Evolutionary conservation across 2,113 vertebrate species (phyloP).

Genomic region (Lophotis ruficrista): DNA sequence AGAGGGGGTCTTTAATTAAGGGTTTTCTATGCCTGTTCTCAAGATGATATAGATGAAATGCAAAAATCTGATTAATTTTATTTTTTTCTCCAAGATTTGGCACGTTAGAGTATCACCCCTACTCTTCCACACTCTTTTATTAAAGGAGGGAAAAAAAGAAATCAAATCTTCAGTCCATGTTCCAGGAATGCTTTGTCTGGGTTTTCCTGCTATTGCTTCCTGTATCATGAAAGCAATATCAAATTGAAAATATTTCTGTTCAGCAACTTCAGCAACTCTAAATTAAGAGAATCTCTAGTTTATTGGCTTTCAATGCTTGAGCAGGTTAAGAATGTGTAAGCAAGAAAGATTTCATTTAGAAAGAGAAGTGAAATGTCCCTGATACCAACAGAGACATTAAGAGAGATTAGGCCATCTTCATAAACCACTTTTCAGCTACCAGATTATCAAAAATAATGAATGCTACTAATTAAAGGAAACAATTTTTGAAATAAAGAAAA

Average conservation of each 20-base stretch:
- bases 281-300: conserved; percentile 47
- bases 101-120: not conserved
- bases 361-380: conserved; percentile 34
- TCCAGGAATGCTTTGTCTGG: not conserved
- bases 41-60: not conserved
- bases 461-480: conserved; percentile 42
- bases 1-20: not conserved
- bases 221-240: conserved; percentile 37
- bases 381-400: conserved; percentile 43
- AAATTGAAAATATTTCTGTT: conserved; percentile 72
- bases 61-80: not conserved
- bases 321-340: conserved; percentile 57
- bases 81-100: not conserved
- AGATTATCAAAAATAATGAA: conserved; percentile 69
- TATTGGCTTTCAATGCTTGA: conserved; percentile 64
- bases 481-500: conserved; percentile 41
- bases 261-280: conserved; percentile 63
- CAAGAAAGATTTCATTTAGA: conserved; percentile 58
- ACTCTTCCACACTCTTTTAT: not conserved
- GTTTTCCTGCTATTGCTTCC: conserved; percentile 50
- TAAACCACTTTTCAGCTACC: conserved; percentile 35
- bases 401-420: conserved; percentile 55
- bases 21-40: not conserved
- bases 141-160: not conserved
- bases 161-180: conserved; percentile 37